Conservation (phyloP, 2,113 vertebrate genomes). For the Acrocephalus kingi region DNA sequence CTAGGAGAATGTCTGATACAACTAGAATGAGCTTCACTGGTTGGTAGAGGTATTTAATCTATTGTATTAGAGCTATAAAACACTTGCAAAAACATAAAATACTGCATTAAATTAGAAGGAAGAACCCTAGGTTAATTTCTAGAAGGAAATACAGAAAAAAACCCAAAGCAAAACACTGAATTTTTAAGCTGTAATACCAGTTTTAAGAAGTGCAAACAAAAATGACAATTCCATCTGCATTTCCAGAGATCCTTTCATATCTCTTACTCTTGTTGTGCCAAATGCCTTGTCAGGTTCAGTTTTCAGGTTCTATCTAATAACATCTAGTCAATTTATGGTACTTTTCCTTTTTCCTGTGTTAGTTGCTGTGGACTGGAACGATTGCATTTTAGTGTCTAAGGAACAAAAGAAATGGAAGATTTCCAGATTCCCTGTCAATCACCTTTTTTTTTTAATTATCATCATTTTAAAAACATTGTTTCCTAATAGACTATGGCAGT, state of each 20-base stretch:
- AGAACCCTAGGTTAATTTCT: not conserved
- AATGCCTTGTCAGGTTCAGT: not conserved
- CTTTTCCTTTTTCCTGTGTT: not conserved
- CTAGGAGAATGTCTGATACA: not conserved
- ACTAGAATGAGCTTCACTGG: not conserved
- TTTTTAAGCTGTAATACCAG: not conserved
- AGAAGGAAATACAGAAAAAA: not conserved
- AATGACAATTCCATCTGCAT: accelerated
- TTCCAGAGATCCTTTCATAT: not conserved
- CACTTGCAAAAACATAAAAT: not conserved
- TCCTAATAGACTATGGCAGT: not conserved
- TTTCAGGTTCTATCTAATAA: not conserved
- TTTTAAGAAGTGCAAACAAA: not conserved
- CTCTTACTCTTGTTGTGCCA: not conserved
- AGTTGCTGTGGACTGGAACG: not conserved
- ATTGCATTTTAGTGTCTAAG: not conserved
- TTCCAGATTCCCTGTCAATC: not conserved
- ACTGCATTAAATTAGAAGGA: not conserved
- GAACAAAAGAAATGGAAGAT: not conserved
- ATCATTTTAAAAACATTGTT: not conserved
- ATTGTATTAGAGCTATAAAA: not conserved
- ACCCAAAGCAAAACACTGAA: not conserved
- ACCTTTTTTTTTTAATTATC: not conserved
- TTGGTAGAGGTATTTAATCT: not conserved
- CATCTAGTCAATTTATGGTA: not conserved